Base-by-base conservation (phyloP, 2,113 vertebrate genomes). In the Condylura cristata region DNA sequence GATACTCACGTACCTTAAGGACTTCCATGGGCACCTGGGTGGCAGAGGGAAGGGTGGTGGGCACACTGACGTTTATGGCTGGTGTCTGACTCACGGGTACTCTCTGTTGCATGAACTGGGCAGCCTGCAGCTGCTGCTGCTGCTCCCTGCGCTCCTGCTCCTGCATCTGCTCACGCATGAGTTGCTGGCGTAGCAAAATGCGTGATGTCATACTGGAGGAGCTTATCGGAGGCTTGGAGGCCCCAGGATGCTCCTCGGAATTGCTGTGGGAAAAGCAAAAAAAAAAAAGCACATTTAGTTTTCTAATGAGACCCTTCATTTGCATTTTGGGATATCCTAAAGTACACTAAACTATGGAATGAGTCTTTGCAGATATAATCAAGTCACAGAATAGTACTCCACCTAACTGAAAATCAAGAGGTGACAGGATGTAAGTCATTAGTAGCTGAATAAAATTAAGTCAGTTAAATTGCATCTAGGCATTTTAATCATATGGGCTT, bases 1-100 rank as follows among this genome's bases (percentile, higher is more conserved):
- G 5, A 79, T 28, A 1, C 4, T 0, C 34, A 96, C 98, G 0
- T 99, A 99, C 99, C 99, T 99, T 99, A 96, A 99, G 98, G 96
- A 99, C 98, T 98, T 99, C 98, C 99, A 99, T 99, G 96, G 99
- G 99, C 90, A 99, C 99, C 98, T 99, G 99, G 76, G 99, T 97
- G 68, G 99, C 98, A 0, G 99, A 98, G 82, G 99, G 98, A 78
- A 99, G 98, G 96, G 97, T 96, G 92, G 96, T 83, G 93, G 98
- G 97, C 91, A 98, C 97, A 22, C 98, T 98, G 97, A 99, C 98
- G 98, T 99, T 99, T 98, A 98, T 98, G 94, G 97, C 98, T 41
- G 99, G 99, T 70, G 99, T 99, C 98, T 99, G 99, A 86, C 97
- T 98, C 95, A 98, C 97, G 0, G 99, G 97, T 24, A 98, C 98